Conservation (phyloP, 2,113 vertebrate species). For the Pantherophis guttatus region DNA sequence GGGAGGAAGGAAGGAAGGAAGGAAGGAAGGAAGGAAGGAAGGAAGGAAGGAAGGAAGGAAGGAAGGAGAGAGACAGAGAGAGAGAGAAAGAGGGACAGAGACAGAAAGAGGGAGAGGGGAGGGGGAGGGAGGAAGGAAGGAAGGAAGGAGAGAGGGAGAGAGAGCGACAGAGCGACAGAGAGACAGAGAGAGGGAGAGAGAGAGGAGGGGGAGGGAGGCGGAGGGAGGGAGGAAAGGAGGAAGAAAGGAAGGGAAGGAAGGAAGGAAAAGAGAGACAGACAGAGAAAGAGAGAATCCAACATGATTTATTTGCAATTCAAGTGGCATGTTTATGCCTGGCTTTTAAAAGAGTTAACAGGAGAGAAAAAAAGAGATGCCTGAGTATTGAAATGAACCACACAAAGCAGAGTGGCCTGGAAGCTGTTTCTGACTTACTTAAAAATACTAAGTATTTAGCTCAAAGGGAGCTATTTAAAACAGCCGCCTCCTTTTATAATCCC, state of each 20-base stretch:
- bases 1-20: fast-evolving
- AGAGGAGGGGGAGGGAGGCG: no score
- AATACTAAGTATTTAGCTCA: background rate
- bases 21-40: no score
- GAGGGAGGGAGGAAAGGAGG: no score
- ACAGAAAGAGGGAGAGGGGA: no score
- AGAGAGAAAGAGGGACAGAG: background rate
- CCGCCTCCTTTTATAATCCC: background rate
- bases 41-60: no score
- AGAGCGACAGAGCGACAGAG: no score
- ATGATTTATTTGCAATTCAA: background rate
- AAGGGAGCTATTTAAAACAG: background rate
- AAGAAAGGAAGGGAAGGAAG: no score
- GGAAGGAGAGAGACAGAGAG: no score
- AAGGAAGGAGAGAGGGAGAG: background rate
- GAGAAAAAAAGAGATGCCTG: background rate
- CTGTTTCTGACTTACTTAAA: background rate
- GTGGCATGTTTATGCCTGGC: background rate
- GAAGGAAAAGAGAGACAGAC: no score
- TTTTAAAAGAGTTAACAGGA: background rate
- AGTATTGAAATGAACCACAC: background rate
- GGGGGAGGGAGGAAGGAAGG: no score
- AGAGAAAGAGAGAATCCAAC: background rate
- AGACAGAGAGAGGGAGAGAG: no score
- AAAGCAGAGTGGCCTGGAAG: background rate